Conservation (phyloP, 2,797 vertebrate species). For the Dermochelys coriacea region DNA sequence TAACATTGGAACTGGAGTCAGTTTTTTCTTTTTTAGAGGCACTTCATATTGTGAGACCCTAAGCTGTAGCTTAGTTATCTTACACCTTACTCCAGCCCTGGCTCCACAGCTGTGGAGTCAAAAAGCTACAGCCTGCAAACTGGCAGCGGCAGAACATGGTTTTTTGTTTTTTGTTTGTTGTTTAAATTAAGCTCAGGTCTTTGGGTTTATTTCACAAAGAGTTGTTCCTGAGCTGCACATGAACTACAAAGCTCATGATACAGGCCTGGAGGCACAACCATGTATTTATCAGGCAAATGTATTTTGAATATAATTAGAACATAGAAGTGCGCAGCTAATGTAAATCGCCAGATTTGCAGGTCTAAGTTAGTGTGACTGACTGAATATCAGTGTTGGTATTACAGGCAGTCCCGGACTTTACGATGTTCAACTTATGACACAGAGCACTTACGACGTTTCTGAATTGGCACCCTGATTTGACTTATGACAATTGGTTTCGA, state of each 20-base stretch:
- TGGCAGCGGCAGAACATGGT: background rate
- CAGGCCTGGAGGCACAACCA: background rate
- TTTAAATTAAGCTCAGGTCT: background rate
- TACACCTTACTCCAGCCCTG: too few species aligned
- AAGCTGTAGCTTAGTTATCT: too few species aligned
- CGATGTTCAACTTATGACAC: too few species aligned
- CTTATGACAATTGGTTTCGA: too few species aligned
- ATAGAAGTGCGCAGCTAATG: background rate
- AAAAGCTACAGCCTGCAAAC: background rate
- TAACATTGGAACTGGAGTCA: too few species aligned
- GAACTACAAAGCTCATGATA: background rate
- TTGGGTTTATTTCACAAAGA: background rate
- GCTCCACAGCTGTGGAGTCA: background rate
- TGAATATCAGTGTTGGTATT: accelerated
- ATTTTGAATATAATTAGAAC: background rate
- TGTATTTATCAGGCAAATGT: background rate
- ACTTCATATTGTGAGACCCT: too few species aligned
- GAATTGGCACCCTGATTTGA: too few species aligned
- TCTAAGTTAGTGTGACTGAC: background rate
- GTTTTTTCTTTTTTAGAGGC: too few species aligned
- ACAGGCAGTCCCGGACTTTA: background rate
- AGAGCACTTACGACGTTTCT: too few species aligned
- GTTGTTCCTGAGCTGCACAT: background rate
- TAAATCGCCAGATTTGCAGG: background rate
- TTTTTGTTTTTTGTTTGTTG: background rate